Conservation (phyloP, 37 sponge, comb jelly and placozoan species). For the Petrosia ficiformis region DNA sequence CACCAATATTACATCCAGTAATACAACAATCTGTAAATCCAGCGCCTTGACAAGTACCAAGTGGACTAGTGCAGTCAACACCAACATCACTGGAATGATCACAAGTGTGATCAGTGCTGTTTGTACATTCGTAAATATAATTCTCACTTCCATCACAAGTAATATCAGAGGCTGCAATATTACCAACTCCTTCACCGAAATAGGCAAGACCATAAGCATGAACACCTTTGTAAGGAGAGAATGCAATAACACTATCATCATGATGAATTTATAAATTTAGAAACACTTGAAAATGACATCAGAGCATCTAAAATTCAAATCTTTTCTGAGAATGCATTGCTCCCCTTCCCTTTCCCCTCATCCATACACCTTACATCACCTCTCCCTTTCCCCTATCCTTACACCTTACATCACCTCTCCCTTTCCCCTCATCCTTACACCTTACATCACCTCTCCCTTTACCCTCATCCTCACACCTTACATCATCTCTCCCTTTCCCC, state of each 20-base stretch:
- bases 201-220: slow-evolving; percentile 4
- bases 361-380: too few species aligned
- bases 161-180: background rate
- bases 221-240: background rate
- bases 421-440: too few species aligned
- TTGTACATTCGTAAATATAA: background rate
- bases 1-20: background rate
- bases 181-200: background rate
- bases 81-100: background rate
- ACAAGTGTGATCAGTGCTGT: background rate
- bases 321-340: too few species aligned
- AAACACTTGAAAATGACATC: background rate
- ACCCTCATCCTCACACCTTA: too few species aligned
- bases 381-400: too few species aligned
- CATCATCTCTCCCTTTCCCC: too few species aligned
- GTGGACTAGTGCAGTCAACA: background rate
- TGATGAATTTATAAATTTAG: background rate
- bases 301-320: too few species aligned
- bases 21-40: background rate
- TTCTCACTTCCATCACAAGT: background rate
- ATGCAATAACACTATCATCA: background rate
- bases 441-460: too few species aligned
- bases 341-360: too few species aligned
- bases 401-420: too few species aligned
- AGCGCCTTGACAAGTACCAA: background rate